Conservation (phyloP, 1,140 invertebrate species). For the Magallana angulata region DNA sequence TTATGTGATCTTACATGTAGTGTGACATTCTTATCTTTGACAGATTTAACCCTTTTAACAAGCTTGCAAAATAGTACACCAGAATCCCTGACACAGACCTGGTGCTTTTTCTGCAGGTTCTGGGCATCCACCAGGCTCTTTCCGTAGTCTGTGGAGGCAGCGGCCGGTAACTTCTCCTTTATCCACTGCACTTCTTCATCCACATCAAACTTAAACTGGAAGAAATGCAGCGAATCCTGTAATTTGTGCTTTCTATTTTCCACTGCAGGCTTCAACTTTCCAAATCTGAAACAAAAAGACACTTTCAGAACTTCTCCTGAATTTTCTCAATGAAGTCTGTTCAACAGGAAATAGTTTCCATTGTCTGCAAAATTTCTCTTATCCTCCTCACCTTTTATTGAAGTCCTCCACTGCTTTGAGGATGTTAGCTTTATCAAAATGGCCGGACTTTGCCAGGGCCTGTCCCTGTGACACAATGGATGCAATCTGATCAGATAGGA, state of each 20-base stretch:
- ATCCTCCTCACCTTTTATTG: constrained; percentile 82
- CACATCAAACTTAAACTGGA: constrained; percentile 96
- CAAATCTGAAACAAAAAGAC: constrained; percentile 69
- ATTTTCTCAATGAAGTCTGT: too few relatives aligned
- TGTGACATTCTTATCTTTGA: too few relatives aligned
- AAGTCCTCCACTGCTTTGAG: constrained; percentile 88
- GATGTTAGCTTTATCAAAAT: constrained; percentile 95
- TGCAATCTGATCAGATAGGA: constrained; percentile 94
- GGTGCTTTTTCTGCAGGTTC: constrained; percentile 95
- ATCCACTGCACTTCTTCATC: constrained; percentile 98
- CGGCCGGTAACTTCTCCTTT: constrained; percentile 90
- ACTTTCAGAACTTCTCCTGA: background rate
- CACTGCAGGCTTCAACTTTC: constrained; percentile 80
- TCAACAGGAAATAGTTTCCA: too few relatives aligned
- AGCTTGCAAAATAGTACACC: too few relatives aligned
- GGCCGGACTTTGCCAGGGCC: constrained; percentile 94
- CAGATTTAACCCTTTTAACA: too few relatives aligned
- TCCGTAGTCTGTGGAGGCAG: constrained; percentile 85
- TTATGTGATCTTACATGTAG: too few relatives aligned
- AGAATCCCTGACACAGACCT: constrained; percentile 66
- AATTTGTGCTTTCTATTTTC: constrained; percentile 86
- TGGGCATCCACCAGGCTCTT: constrained; percentile 94
- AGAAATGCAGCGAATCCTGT: constrained; percentile 92
- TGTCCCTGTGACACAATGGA: constrained; percentile 95
- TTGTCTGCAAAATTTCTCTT: background rate